Conservation (phyloP, 2,113 vertebrate species). For the human region GRCh38 chr9:37314501-37315000, state of each 20-base stretch:
- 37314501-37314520: not conserved
- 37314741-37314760: too few species aligned
- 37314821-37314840: not conserved
- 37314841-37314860: not conserved
- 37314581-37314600: not conserved
- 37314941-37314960: not conserved
- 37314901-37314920: not conserved
- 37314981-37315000: not conserved
- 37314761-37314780: too few species aligned
- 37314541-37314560: not conserved
- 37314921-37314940: not conserved
- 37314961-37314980: not conserved
- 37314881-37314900: not conserved
- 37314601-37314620: not conserved
- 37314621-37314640: not conserved
- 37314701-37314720: too few species aligned
- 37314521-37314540: not conserved
- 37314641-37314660: too few species aligned
- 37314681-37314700: too few species aligned
- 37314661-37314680: too few species aligned
- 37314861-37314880: not conserved
- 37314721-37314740: too few species aligned
- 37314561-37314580: not conserved
- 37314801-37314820: not conserved
- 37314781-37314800: not conserved